Base-by-base conservation (phyloP, 2,888 invertebrate species). In the Eugnorisma glareosa region DNA sequence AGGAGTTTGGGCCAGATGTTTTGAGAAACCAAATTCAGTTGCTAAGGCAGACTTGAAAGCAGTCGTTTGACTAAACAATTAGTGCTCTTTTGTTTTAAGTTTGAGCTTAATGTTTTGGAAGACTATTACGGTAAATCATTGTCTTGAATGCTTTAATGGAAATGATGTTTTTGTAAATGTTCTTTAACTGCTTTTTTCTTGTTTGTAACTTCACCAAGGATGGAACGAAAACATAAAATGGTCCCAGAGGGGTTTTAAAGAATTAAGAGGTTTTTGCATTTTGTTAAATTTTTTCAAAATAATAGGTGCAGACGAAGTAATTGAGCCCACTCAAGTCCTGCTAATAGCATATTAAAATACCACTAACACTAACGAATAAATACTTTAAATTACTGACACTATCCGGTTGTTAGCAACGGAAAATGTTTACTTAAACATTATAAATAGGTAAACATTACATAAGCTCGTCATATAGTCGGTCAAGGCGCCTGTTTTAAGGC, bases 401-500 rank as follows among this genome's bases (percentile, higher is more conserved):
- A 35, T 7, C 28, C 11, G 3, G 21, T 68, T 18, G 3, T 21
- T 45, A 72, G 45, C 66, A 67, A 43, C 28, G 40, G 24, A 57
- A 57, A 51, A 74, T 51, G 57, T 71, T 75, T 67, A 48, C 66
- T 45, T 45, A 71, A 67, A 70, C 40, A 61, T 67, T 57, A 51
- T 67, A 67, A 75, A 81, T 81, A 81, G 61, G 76, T 76, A 81
- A 81, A 81, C 67, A 80, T 74, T 80, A 80, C 69, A 51, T 59
- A 72, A 59, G 67, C 82, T 66, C 28, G 70, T 73, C 61, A 77
- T 31, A 31, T 67, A 78, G 66, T 75, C 67, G 77, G 84, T 75
- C 86, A 86, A 86, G 86, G 80, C 11, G 43, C 24, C 5, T 31
- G 51, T 69, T 75, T 76, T 83, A 73, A 75, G 69, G 57, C 37